Percentiles rank a stretch among this genome's conserved stretches.
Conservation (phyloP, 2,113 vertebrate species). For the Gallinago jamesoni region DNA sequence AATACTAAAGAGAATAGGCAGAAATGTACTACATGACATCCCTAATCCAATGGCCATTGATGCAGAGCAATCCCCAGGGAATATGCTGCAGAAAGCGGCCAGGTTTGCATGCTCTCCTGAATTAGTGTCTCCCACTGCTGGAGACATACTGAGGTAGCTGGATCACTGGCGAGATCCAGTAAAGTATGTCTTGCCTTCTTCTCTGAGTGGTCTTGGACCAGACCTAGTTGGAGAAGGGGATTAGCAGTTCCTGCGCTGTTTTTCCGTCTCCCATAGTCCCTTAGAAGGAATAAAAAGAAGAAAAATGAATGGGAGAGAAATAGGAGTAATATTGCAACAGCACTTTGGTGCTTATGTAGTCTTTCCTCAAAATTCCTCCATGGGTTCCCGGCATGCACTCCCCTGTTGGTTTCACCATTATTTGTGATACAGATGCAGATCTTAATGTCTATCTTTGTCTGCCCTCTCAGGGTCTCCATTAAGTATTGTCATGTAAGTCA, state of each 20-base stretch:
- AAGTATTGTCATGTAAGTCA: neutral
- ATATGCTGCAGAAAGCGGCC: neutral
- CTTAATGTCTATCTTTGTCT: neutral
- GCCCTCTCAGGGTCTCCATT: neutral
- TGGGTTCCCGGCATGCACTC: accelerated
- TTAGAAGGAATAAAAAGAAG: neutral
- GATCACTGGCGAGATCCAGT: neutral
- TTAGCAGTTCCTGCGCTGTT: neutral
- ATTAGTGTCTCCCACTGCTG: neutral
- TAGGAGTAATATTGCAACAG: neutral
- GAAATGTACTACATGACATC: neutral
- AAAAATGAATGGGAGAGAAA: neutral
- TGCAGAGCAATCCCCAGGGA: neutral
- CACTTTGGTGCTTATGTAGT: neutral
- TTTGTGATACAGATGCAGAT: neutral
- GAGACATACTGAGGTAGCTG: neutral
- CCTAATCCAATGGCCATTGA: neutral
- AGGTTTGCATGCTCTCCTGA: neutral
- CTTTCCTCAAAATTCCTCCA: neutral
- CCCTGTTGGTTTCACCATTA: neutral
- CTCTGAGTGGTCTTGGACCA: neutral
- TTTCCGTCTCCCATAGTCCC: neutral
- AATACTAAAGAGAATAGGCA: neutral
- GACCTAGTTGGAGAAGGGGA: neutral
- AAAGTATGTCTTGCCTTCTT: neutral